Percentiles rank a stretch among this genome's conserved stretches.
These are phyloP conservation scores for Agraylea sexmaculata DNA, from an alignment of 1,140 invertebrate genomes.

Conservation along the genomic window DNA sequence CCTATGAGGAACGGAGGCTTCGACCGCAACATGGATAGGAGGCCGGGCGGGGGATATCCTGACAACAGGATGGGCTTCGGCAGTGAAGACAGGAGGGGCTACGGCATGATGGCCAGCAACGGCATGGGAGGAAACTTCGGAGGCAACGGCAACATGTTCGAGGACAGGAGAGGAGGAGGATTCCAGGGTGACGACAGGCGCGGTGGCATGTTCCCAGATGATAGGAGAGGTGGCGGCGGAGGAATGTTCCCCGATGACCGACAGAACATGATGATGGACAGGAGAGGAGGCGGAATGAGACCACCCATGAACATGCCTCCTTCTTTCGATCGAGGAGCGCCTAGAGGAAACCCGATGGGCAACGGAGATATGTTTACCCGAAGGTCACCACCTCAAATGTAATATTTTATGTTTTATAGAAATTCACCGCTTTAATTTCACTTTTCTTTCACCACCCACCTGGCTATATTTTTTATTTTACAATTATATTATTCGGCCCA, in stretches of 20 bases:
- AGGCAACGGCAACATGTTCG: constrained; percentile 26
- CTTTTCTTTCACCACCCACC: background rate
- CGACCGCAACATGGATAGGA: constrained; percentile 30
- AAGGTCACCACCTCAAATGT: constrained; percentile 31
- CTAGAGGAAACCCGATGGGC: constrained; percentile 28
- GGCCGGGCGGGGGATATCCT: constrained; percentile 25
- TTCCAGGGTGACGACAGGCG: constrained; percentile 27
- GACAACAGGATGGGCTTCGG: constrained; percentile 35
- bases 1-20: constrained; percentile 28
- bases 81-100: constrained; percentile 36
- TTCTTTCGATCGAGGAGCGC: constrained; percentile 29
- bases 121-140: constrained; percentile 18
- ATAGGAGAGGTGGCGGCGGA: constrained; percentile 25
- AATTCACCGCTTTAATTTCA: background rate
- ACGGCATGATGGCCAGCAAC: constrained; percentile 33
- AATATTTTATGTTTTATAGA: constrained; percentile 20
- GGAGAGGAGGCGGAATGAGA: constrained; percentile 25
- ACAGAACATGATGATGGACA: constrained; percentile 33
- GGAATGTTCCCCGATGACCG: constrained; percentile 35
- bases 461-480: background rate
- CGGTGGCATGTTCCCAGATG: constrained; percentile 29
- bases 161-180: constrained; percentile 28
- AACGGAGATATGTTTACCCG: constrained; percentile 38
- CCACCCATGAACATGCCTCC: constrained; percentile 25
- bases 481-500: background rate